phyloP scores from a whole-genome alignment of 53 echinoderm and acorn worm genomes.

The Zoroaster sp. region DNA sequence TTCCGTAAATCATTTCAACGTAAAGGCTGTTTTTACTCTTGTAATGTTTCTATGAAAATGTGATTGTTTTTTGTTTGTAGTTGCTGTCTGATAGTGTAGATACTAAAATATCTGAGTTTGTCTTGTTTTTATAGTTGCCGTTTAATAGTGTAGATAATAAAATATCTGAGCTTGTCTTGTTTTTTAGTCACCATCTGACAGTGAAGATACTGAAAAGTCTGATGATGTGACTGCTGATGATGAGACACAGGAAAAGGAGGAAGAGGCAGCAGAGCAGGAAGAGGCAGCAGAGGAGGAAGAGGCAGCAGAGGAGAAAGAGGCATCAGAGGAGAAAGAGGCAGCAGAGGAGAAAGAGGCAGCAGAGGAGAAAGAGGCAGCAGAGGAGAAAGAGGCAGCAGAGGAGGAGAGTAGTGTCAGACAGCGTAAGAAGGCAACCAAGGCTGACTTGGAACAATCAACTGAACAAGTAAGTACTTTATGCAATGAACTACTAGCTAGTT shows the following conservation, averaged over 20 bases:
- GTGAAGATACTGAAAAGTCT: conserved; percentile 63
- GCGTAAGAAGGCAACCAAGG: conserved; percentile 46
- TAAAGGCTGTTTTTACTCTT: too few relatives aligned
- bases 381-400: conserved; percentile 29
- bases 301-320: conserved; percentile 34
- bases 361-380: conserved; percentile 15
- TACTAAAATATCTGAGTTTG: too few relatives aligned
- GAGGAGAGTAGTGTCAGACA: conserved; percentile 41
- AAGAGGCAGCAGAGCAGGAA: conserved; percentile 55
- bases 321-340: conserved; percentile 10
- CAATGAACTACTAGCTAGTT: background rate
- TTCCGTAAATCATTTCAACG: too few relatives aligned
- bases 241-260: conserved; percentile 47
- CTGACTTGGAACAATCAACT: conserved; percentile 56
- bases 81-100: too few relatives aligned
- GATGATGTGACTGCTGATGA: conserved; percentile 74
- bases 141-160: too few relatives aligned
- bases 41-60: too few relatives aligned
- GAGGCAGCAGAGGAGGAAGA: conserved; percentile 61
- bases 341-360: background rate
- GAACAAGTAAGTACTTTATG: background rate
- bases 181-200: conserved; percentile 56
- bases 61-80: too few relatives aligned
- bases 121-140: too few relatives aligned
- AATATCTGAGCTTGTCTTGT: too few relatives aligned